phyloP scores from a whole-genome alignment of 2,888 invertebrate species.

The Cataglyphis albicans region DNA sequence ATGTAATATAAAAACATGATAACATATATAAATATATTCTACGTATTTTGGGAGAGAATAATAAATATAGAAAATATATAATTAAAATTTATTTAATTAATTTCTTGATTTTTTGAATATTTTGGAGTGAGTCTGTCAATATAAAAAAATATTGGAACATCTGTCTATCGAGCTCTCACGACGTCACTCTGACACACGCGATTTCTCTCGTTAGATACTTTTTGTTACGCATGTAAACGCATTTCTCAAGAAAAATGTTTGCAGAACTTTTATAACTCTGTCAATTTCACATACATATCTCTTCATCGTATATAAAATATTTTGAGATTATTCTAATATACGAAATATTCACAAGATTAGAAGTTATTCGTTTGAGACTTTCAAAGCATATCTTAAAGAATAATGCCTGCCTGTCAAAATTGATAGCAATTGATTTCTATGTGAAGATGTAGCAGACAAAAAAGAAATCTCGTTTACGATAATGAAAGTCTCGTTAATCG shows the following conservation, averaged over 20 bases:
- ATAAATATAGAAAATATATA: background rate
- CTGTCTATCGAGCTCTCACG: constrained; percentile 1
- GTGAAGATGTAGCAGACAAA: background rate
- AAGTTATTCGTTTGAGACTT: background rate
- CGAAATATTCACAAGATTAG: background rate
- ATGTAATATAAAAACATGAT: background rate
- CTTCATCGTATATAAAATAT: constrained; percentile 24
- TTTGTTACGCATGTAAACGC: constrained; percentile 13
- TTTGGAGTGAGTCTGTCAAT: background rate
- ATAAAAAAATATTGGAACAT: constrained; percentile 6
- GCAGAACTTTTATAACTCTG: background rate
- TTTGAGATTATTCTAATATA: constrained; percentile 12
- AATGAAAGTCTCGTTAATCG: constrained; percentile 4
- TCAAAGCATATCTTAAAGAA: background rate
- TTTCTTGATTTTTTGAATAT: background rate
- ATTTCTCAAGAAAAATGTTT: constrained; percentile 17
- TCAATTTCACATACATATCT: background rate
- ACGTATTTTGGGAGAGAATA: background rate
- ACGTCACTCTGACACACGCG: background rate
- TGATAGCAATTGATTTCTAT: background rate
- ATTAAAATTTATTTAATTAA: background rate
- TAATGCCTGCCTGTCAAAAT: background rate
- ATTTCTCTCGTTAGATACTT: background rate
- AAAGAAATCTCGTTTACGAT: constrained; percentile 6
- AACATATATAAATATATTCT: background rate